These are phyloP conservation scores for Hypsibius dujardini DNA, from an alignment of 1,140 invertebrate genomes.

Conservation along the genomic window DNA sequence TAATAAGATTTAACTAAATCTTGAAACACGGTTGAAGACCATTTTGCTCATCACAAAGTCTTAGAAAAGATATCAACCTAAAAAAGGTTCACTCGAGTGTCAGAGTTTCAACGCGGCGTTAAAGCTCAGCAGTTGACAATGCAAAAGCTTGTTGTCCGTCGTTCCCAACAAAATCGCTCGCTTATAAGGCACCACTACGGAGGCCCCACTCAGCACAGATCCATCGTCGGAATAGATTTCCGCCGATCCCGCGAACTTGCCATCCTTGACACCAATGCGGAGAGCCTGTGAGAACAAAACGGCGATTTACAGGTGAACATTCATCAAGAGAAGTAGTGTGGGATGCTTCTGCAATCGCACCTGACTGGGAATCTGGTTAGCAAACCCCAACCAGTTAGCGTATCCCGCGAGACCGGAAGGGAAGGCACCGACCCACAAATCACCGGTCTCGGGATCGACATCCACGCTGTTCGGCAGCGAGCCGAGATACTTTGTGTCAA, in stretches of 20 bases:
- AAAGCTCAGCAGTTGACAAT: not conserved
- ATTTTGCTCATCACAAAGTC: too few species aligned
- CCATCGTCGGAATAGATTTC: not conserved
- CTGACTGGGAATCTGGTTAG: too few species aligned
- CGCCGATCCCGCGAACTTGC: not conserved
- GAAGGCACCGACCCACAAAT: not conserved
- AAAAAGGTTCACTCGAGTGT: too few species aligned
- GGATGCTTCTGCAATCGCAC: too few species aligned
- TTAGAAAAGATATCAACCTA: too few species aligned
- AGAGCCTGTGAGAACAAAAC: too few species aligned
- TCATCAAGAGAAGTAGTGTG: too few species aligned
- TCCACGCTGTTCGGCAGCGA: not conserved
- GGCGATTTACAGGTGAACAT: too few species aligned
- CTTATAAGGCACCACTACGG: constrained; percentile 9
- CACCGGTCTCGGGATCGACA: constrained; percentile 2
- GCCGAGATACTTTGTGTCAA: not conserved
- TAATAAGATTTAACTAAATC: not conserved
- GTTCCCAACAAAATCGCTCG: not conserved
- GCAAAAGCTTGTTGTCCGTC: not conserved
- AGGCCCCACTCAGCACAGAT: not conserved
- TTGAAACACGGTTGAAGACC: not conserved
- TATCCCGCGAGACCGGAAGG: too few species aligned
- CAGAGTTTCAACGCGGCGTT: not conserved
- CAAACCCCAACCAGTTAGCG: too few species aligned
- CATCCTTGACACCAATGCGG: not conserved